Evolutionary conservation across 2,113 vertebrate genomes (phyloP).

Genomic region (Struthio camelus): DNA sequence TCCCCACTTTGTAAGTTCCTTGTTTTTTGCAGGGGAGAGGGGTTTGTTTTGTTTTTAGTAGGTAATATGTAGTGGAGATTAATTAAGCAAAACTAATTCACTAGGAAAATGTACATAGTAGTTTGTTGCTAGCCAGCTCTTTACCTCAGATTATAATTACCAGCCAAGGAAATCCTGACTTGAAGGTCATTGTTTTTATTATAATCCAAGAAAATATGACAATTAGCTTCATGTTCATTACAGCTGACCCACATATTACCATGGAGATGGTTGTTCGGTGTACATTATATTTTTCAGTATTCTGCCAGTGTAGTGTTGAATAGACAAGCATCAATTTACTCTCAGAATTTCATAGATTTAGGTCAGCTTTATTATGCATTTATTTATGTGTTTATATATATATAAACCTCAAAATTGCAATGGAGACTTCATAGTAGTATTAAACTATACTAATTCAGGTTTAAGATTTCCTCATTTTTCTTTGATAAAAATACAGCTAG

Average conservation of each 20-base stretch:
- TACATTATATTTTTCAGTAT: constrained; percentile 18
- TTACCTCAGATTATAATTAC: constrained; percentile 22
- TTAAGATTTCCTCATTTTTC: neutral
- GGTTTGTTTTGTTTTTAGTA: neutral
- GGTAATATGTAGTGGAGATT: constrained; percentile 1
- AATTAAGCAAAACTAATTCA: constrained; percentile 42
- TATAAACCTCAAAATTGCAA: neutral
- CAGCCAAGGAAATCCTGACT: constrained; percentile 35
- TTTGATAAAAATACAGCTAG: neutral
- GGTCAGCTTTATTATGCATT: neutral
- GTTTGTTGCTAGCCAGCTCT: constrained; percentile 29
- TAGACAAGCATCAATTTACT: neutral
- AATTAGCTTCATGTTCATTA: constrained; percentile 42
- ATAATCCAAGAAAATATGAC: constrained; percentile 36
- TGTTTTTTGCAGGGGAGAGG: neutral
- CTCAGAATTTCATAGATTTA: neutral
- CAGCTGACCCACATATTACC: constrained; percentile 39
- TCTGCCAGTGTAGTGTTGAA: neutral
- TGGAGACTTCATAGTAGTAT: neutral
- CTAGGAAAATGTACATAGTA: neutral
- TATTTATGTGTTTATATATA: no score
- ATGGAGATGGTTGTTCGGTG: constrained; percentile 26
- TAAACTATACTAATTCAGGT: neutral
- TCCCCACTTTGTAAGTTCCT: constrained; percentile 85
- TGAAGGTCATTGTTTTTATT: constrained; percentile 58